Conservation (phyloP, 2,113 vertebrate species). For the Chloroceryle aenea region DNA sequence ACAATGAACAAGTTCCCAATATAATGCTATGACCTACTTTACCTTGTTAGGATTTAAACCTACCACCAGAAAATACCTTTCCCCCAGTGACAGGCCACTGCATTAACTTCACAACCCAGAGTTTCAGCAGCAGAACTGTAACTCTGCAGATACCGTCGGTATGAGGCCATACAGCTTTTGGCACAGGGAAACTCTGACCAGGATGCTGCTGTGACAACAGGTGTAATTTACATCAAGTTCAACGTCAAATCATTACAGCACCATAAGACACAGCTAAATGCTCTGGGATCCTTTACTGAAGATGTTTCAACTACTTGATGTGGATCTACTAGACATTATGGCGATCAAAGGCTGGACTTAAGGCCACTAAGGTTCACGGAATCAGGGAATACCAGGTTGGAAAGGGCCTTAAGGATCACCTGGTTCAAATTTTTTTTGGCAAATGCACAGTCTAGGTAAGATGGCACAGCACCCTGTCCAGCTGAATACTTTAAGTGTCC, state of each 20-base stretch:
- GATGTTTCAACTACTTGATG: background rate
- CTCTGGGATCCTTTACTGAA: background rate
- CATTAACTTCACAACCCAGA: accelerated
- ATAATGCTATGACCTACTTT: accelerated
- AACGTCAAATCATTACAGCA: accelerated
- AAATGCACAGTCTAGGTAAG: no score
- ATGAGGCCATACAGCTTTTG: accelerated
- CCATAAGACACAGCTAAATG: accelerated
- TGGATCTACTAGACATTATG: accelerated
- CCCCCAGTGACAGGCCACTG: accelerated
- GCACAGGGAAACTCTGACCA: background rate
- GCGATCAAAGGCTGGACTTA: background rate
- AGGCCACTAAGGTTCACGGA: no score
- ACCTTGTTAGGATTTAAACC: background rate
- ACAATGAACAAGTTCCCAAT: background rate
- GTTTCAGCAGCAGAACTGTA: background rate
- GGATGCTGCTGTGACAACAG: background rate
- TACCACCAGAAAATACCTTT: background rate
- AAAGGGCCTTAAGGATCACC: no score
- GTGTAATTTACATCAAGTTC: background rate
- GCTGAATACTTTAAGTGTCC: no score
- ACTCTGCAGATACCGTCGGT: background rate
- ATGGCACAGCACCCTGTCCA: no score
- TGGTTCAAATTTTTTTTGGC: no score
- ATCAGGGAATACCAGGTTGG: no score